Evolutionary conservation across 1,140 invertebrate species (phyloP), one percentile per base, ranked within the genome.

Genomic region (Chionoecetes opilio): DNA sequence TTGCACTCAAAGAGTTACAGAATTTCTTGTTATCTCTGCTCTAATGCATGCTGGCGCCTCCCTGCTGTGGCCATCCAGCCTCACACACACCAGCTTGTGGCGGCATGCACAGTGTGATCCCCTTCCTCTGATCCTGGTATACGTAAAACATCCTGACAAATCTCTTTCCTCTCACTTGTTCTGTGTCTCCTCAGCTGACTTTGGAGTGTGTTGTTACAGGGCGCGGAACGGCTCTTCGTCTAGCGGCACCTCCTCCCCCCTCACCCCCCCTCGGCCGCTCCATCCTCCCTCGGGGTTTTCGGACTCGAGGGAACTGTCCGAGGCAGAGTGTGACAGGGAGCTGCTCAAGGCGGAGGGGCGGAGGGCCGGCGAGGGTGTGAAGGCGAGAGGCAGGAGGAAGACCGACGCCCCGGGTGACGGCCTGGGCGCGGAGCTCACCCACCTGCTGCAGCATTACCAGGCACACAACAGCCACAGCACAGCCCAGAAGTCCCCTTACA

Each of bases 271-370:
- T 14, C 63, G 93, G 29, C 93, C 93, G 11, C 89, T 94, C 3
- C 93, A 94, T 34, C 93, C 93, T 26, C 93, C 93, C 63, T 91
- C 93, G 9, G 93, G 88, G 29, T 94, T 94, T 89, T 94, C 93
- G 6, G 93, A 94, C 88, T 94, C 93, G 0, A 38, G 93, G 82
- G 89, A 94, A 32, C 93, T 94, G 38, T 94, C 93, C 3, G 93
- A 94, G 63, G 89, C 93, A 26, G 93, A 94, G 93, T 94, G 93
- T 41, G 93, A 94, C 93, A 63, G 93, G 32, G 93, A 94, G 75
- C 46, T 94, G 21, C 41, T 89, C 17, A 82, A 17, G 21, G 38
- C 31, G 6, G 41, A 87, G 17, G 84, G 88, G 38, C 37, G n/a
- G 32, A 2, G 3, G 34, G 34, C 3, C 35, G 17, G 21, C 35